These are phyloP conservation scores for Heterohyrax brucei DNA, from an alignment of 2,797 vertebrate genomes.

Conservation along the genomic window DNA sequence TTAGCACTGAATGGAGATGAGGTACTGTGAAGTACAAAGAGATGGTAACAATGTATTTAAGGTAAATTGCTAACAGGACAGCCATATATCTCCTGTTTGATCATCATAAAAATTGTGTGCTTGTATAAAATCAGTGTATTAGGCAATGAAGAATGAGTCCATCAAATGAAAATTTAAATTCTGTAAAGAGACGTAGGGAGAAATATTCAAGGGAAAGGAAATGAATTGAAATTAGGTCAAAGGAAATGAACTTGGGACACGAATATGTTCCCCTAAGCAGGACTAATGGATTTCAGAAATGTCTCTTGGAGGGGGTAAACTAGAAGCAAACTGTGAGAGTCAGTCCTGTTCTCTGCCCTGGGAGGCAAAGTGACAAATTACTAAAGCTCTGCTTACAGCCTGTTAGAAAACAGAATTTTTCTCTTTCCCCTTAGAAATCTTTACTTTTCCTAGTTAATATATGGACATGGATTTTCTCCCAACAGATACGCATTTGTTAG, in stretches of 20 bases:
- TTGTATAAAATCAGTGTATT: neutral
- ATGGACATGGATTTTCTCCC: neutral
- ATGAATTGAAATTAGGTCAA: neutral
- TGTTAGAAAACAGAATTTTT: neutral
- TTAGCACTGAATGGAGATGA: neutral
- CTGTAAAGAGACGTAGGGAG: neutral
- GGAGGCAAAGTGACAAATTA: neutral
- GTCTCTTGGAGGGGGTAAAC: neutral
- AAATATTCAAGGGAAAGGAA: neutral
- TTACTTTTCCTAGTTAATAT: neutral
- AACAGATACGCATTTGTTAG: neutral
- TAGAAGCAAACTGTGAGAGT: neutral
- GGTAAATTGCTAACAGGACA: neutral
- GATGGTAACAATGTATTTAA: neutral
- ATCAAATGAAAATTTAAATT: neutral
- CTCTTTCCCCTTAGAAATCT: neutral
- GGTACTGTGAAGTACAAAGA: neutral
- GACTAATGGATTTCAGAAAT: neutral
- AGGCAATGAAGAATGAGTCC: neutral
- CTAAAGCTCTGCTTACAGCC: neutral
- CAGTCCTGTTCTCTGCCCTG: neutral
- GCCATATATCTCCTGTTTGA: neutral
- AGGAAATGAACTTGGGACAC: constrained; percentile 4
- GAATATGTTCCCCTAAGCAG: neutral
- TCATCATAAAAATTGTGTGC: neutral